Conservation (phyloP, 2,888 invertebrate genomes). For the Tenthredo notha region DNA sequence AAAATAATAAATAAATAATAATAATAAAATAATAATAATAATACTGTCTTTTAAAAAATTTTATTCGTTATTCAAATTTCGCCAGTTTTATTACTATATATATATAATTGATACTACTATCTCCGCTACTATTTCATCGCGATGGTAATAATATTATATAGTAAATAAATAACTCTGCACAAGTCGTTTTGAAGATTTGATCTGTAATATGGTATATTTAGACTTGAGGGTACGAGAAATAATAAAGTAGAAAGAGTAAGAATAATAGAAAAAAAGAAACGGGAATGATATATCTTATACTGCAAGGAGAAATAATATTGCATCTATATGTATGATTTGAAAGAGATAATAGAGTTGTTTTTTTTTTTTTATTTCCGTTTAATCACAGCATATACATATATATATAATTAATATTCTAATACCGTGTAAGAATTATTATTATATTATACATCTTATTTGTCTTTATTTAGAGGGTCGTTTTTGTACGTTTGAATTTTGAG, state of each 20-base stretch:
- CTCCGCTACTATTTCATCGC: not conserved
- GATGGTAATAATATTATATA: constrained; percentile 16
- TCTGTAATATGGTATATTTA: not conserved
- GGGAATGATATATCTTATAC: not conserved
- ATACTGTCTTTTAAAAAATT: constrained; percentile 32
- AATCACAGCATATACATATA: not conserved
- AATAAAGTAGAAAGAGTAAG: not conserved
- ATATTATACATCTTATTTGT: not conserved
- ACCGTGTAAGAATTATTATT: constrained; percentile 5
- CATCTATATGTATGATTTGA: not conserved
- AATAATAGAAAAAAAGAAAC: not conserved
- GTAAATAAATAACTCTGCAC: constrained; percentile 12
- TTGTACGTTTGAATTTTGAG: constrained; percentile 39
- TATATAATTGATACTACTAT: not conserved
- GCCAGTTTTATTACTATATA: constrained; percentile 32
- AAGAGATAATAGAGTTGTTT: not conserved
- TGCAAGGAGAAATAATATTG: not conserved
- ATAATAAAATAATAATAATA: constrained; percentile 33
- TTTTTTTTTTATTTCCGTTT: not conserved
- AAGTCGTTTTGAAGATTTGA: not conserved
- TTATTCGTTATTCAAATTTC: constrained; percentile 45
- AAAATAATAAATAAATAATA: constrained; percentile 38
- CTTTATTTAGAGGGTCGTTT: constrained; percentile 25
- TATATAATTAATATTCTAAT: constrained; percentile 28
- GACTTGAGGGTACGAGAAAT: not conserved